phyloP scores from a whole-genome alignment of 2,113 vertebrate species.

The Gallinago paraguaiae region DNA sequence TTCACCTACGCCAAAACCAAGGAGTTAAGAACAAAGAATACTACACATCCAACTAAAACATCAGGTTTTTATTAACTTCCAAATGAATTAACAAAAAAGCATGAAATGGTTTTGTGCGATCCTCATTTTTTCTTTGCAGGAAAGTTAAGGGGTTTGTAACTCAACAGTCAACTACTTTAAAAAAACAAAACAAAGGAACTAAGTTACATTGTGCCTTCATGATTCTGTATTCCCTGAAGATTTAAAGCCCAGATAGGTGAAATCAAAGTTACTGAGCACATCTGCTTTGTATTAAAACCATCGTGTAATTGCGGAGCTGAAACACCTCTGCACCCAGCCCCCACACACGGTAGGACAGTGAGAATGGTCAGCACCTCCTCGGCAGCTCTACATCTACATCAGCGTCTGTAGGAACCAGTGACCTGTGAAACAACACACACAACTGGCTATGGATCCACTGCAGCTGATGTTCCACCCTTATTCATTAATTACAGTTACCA shows the following conservation, averaged over 20 bases:
- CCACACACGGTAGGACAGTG: rapidly evolving
- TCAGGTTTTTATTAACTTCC: neutral
- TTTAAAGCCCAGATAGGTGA: neutral
- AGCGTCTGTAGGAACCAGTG: neutral
- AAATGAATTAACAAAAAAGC: neutral
- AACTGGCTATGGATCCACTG: neutral
- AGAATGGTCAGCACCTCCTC: neutral
- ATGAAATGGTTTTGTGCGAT: neutral
- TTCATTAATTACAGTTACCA: slow-evolving; percentile 23
- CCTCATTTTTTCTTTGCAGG: neutral
- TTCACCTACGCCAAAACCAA: neutral
- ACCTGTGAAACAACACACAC: neutral
- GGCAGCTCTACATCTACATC: neutral
- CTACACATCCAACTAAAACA: neutral
- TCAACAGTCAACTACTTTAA: neutral
- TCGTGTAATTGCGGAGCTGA: rapidly evolving
- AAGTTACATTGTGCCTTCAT: neutral
- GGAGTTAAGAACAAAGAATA: neutral
- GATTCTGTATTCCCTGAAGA: neutral
- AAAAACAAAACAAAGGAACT: neutral
- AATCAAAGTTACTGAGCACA: neutral
- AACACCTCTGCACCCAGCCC: neutral
- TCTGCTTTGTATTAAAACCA: neutral
- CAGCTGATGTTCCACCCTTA: neutral
- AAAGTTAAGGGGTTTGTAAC: neutral